Conservation (phyloP, 2,797 vertebrate species). For the Chrysocyon brachyurus region DNA sequence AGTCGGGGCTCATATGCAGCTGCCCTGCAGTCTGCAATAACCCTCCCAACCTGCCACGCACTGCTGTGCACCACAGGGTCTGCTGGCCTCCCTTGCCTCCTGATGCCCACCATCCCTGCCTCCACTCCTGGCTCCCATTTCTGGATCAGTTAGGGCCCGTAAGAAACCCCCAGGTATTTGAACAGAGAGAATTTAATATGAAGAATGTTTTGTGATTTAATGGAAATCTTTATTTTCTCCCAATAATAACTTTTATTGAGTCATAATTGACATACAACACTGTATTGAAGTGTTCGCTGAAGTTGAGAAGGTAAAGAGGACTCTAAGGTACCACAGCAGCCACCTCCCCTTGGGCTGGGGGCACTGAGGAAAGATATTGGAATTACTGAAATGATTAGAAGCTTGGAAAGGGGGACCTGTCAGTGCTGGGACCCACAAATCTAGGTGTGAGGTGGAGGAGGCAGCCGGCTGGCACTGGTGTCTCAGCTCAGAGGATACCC, state of each 20-base stretch:
- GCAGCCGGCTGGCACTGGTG: not conserved
- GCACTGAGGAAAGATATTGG: not conserved
- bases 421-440: not conserved
- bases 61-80: rapidly evolving
- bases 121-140: not conserved
- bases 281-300: not conserved
- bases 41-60: rapidly evolving
- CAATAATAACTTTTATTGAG: not conserved
- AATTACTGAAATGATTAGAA: not conserved
- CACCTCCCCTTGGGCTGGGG: not conserved
- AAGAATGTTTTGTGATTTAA: not conserved
- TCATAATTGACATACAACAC: not conserved
- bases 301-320: not conserved
- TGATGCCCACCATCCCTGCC: not conserved
- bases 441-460: not conserved
- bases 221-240: not conserved
- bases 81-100: not conserved
- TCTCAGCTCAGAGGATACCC: not conserved
- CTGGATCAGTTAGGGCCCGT: rapidly evolving
- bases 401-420: not conserved
- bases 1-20: too few relatives aligned
- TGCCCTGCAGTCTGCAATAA: not conserved
- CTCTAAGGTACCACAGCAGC: not conserved
- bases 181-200: not conserved
- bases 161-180: not conserved